Evolutionary conservation across 2,888 invertebrate species (phyloP), one percentile per base, ranked within the genome.

Genomic region (Brachyopa scutellaris): DNA sequence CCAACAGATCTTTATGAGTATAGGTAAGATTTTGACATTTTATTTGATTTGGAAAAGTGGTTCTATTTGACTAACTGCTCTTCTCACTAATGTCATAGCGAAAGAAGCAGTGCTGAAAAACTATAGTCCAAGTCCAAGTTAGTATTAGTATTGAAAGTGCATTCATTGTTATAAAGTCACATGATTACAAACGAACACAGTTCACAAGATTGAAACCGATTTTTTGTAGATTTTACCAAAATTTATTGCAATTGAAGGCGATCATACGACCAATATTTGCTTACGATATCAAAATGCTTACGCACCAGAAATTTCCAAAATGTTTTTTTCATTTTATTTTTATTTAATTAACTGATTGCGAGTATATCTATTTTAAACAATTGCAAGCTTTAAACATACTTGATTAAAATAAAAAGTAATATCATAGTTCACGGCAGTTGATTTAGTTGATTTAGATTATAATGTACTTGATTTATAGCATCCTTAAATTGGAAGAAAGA

Each of bases 211-310:
- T 51, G 51, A n/a, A 19, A 17, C n/a, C 7, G 7, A 31, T 49
- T 17, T 29, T n/a, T 29, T 49, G 8, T 29, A 49, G 5, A n/a
- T 17, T 53, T 8, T 11, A 33, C 5, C 8, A n/a, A 53, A 29
- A 53, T 53, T 53, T 53, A 53, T 42, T 67, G 67, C 53, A 45
- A 17, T 21, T 4, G 3, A 40, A 19, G 9, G 8, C 15, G 8
- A 53, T 55, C 33, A 42, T 5, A 17, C 19, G 11, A 31, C 17
- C 2, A 33, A 33, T 53, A 33, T 33, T 11, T n/a, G n/a, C n/a
- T n/a, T n/a, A n/a, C n/a, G n/a, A n/a, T n/a, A n/a, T n/a, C n/a
- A n/a, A n/a, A 19, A n/a, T 31, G 31, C 2, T 40, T 19, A 40
- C 17, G 40, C 17, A 9, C 11, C 5, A 9, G 36, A 36, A 19